Percentiles rank a stretch among this genome's conserved stretches.
Evolutionary conservation across 2,797 vertebrate species (phyloP).

Genomic region (Siniperca obscura): DNA sequence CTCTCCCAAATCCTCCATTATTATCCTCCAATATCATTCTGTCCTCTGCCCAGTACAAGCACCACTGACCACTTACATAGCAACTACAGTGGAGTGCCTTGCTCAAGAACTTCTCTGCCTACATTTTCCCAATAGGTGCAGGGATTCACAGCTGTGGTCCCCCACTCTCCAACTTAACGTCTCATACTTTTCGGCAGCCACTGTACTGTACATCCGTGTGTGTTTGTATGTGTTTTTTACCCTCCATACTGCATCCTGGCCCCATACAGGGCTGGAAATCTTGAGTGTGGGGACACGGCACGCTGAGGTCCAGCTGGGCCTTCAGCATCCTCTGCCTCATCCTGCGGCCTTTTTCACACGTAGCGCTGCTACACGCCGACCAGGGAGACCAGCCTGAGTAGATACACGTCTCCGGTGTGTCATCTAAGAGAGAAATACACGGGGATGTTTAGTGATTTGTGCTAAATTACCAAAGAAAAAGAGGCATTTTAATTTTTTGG

Average conservation of each 20-base stretch:
- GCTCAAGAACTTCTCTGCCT: not conserved
- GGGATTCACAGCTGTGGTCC: not conserved
- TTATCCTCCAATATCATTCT: not conserved
- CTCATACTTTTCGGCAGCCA: not conserved
- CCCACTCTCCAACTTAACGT: not conserved
- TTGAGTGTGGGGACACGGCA: slow-evolving; percentile 94
- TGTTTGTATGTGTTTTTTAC: slow-evolving; percentile 75
- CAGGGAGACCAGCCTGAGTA: slow-evolving; percentile 98
- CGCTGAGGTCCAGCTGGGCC: slow-evolving; percentile 93
- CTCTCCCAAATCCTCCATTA: slow-evolving; percentile 12
- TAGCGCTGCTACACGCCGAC: slow-evolving; percentile 96
- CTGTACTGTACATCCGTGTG: not conserved
- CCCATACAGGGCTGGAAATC: slow-evolving; percentile 99
- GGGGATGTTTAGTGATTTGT: not conserved
- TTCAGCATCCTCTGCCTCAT: slow-evolving; percentile 99
- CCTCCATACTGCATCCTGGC: slow-evolving; percentile 93
- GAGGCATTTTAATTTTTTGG: not conserved
- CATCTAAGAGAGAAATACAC: slow-evolving; percentile 79
- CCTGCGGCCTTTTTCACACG: slow-evolving; percentile 94
- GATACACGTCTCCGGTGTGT: slow-evolving; percentile 96
- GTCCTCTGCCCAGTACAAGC: not conserved
- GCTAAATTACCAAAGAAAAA: not conserved
- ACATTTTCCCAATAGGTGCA: not conserved
- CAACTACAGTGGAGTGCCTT: not conserved
- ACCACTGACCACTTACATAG: not conserved